phyloP scores from a whole-genome alignment of 1,140 invertebrate species.

The Gryon sp. region DNA sequence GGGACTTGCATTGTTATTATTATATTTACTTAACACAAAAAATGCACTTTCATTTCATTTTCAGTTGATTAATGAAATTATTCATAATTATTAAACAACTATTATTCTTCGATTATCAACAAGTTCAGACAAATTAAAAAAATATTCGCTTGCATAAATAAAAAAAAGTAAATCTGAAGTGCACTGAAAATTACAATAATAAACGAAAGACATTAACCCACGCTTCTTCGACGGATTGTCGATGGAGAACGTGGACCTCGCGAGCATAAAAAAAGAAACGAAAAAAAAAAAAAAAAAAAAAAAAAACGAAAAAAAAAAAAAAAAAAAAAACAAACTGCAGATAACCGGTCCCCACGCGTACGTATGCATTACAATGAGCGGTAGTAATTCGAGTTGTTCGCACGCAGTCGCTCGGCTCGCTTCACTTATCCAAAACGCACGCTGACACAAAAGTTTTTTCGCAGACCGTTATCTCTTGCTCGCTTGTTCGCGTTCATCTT shows the following conservation, averaged over 20 bases:
- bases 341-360: conserved; percentile 1
- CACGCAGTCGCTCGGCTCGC: neutral
- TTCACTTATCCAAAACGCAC: conserved; percentile 29
- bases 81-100: too few relatives aligned
- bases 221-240: too few relatives aligned
- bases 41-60: too few relatives aligned
- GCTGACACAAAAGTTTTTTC: conserved; percentile 13
- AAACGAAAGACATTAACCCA: too few relatives aligned
- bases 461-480: conserved; percentile 15
- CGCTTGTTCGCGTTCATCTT: conserved; percentile 2
- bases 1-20: too few relatives aligned
- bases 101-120: too few relatives aligned
- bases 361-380: neutral
- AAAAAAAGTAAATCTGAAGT: too few relatives aligned
- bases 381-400: conserved; percentile 2
- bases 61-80: too few relatives aligned
- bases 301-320: neutral
- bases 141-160: too few relatives aligned
- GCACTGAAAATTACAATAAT: too few relatives aligned
- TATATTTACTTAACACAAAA: too few relatives aligned
- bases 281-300: neutral
- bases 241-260: neutral
- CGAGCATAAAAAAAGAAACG: neutral
- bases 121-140: too few relatives aligned
- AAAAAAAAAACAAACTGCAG: neutral